Evolutionary conservation across 2,888 invertebrate genomes (phyloP).

Genomic region (Andrena bucephala): DNA sequence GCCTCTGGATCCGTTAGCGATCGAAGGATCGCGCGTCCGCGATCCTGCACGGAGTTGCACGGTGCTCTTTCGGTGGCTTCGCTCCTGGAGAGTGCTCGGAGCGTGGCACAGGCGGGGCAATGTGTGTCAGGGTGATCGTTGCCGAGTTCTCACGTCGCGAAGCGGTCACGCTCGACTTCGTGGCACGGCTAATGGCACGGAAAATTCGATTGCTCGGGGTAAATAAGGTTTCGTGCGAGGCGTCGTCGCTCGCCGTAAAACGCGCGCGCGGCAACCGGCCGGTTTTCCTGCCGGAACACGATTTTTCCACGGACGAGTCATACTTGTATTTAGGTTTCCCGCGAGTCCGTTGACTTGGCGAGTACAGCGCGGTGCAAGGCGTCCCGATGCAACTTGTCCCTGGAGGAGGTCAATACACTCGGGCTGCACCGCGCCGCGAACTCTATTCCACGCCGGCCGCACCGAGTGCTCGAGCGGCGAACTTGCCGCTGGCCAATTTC

Average conservation of each 20-base stretch:
- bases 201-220: constrained; percentile 32
- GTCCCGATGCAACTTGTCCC: constrained; percentile 51
- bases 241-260: neutral
- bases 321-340: constrained; percentile 21
- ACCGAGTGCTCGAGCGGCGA: neutral
- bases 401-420: constrained; percentile 76
- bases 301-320: constrained; percentile 13
- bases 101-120: neutral
- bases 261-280: neutral
- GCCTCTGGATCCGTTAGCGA: constrained; percentile 8
- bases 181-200: constrained; percentile 27
- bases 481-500: constrained; percentile 20
- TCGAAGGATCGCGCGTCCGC: constrained; percentile 9
- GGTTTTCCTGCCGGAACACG: neutral
- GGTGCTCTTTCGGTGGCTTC: constrained; percentile 17
- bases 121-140: constrained; percentile 55
- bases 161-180: constrained; percentile 30
- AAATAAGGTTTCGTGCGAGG: neutral
- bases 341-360: constrained; percentile 65
- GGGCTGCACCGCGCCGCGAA: constrained; percentile 57
- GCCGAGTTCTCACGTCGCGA: constrained; percentile 30
- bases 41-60: constrained; percentile 26
- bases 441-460: constrained; percentile 64
- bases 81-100: neutral
- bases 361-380: constrained; percentile 51